phyloP scores from a whole-genome alignment of 2,113 vertebrate species.

The Cebus imitator region DNA sequence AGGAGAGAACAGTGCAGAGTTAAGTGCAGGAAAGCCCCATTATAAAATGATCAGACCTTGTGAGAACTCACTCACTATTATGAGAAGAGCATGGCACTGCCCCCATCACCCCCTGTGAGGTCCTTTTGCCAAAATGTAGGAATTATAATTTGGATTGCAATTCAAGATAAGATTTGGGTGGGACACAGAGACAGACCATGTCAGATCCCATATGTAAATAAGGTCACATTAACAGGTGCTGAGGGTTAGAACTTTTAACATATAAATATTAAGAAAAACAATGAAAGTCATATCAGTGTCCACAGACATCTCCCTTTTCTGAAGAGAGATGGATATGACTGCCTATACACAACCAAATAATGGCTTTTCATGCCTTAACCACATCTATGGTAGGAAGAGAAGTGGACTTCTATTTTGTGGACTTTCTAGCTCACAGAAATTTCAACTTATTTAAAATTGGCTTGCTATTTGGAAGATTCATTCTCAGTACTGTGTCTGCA shows the following conservation, averaged over 20 bases:
- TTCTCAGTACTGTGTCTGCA: fast-evolving
- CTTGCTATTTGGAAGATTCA: neutral
- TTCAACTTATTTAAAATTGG: fast-evolving
- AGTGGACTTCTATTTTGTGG: fast-evolving
- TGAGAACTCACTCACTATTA: too few relatives aligned
- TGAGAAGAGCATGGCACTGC: too few relatives aligned
- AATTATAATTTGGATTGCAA: too few relatives aligned
- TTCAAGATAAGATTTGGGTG: too few relatives aligned
- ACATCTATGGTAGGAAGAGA: neutral
- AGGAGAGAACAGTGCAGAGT: too few relatives aligned
- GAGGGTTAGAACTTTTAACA: neutral
- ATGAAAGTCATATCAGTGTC: fast-evolving
- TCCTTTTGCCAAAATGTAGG: too few relatives aligned
- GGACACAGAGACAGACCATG: too few relatives aligned
- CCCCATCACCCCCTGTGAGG: too few relatives aligned
- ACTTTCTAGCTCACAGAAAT: neutral
- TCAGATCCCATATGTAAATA: neutral
- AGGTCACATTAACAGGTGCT: too few relatives aligned
- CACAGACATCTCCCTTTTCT: neutral
- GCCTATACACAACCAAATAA: fast-evolving
- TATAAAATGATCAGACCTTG: too few relatives aligned
- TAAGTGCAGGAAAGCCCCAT: too few relatives aligned
- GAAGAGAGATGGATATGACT: neutral
- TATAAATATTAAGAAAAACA: too few relatives aligned
- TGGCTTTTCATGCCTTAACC: neutral